phyloP scores from a whole-genome alignment of 1,140 invertebrate species.

The Dendroctonus ponderosae region DNA sequence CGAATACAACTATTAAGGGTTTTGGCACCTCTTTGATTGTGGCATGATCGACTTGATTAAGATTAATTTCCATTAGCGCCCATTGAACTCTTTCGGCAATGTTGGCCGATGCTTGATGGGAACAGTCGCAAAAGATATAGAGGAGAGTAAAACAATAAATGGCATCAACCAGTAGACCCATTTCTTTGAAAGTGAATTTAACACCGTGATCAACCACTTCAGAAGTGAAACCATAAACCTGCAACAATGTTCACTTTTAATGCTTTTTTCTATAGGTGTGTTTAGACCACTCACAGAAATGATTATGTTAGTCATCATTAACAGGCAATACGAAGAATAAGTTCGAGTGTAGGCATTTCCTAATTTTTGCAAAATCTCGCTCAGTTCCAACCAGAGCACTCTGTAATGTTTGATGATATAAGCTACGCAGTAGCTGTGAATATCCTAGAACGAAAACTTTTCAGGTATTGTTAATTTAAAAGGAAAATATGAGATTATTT shows the following conservation, averaged over 20 bases:
- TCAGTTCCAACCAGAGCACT: conserved; percentile 60
- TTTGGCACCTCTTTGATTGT: conserved; percentile 57
- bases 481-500: not conserved
- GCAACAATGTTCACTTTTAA: not conserved
- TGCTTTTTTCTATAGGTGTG: not conserved
- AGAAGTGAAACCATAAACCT: conserved; percentile 60
- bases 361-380: conserved; percentile 59
- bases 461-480: not conserved
- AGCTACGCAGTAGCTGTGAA: conserved; percentile 54
- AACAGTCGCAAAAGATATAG: conserved; percentile 62
- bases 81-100: conserved; percentile 56
- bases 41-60: conserved; percentile 54
- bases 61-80: conserved; percentile 56
- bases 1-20: not conserved
- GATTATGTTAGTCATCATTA: conserved; percentile 55
- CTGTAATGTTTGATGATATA: conserved; percentile 59
- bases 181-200: conserved; percentile 61
- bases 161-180: conserved; percentile 60
- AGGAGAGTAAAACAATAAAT: conserved; percentile 58
- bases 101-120: conserved; percentile 58
- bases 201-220: conserved; percentile 63
- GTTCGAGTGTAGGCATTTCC: conserved; percentile 63
- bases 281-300: conserved; percentile 43
- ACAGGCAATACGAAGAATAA: conserved; percentile 61
- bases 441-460: conserved; percentile 51